Conservation (phyloP, 2,888 invertebrate species). For the Aphidoletes aphidimyza region DNA sequence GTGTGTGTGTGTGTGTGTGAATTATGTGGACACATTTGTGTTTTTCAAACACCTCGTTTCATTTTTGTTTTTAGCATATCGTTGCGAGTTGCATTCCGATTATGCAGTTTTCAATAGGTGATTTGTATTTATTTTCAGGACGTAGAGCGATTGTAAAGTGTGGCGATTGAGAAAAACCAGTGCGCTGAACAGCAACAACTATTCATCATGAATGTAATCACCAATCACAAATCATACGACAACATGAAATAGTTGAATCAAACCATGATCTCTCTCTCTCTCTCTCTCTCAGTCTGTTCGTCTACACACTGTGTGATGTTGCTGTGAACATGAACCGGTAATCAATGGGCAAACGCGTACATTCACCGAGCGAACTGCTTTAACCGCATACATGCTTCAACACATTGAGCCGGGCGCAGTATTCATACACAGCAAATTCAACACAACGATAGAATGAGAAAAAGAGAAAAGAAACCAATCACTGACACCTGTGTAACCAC, state of each 20-base stretch:
- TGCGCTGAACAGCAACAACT: background rate
- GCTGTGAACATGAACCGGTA: slow-evolving; percentile 24
- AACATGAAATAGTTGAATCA: background rate
- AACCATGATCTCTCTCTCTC: slow-evolving; percentile 29
- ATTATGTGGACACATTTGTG: slow-evolving; percentile 34
- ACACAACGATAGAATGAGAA: background rate
- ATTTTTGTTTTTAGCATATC: background rate
- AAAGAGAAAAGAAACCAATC: slow-evolving; percentile 32
- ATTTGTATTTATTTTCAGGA: slow-evolving; percentile 29
- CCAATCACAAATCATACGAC: slow-evolving; percentile 41
- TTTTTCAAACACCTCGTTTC: slow-evolving; percentile 27
- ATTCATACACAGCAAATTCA: background rate
- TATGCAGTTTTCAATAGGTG: background rate
- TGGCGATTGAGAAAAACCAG: background rate
- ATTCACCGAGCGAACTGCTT: background rate
- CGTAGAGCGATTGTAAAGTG: background rate
- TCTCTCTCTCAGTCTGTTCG: too few species aligned
- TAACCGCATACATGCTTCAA: too few species aligned
- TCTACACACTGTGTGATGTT: too few species aligned
- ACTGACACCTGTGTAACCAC: slow-evolving; percentile 39
- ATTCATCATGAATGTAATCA: slow-evolving; percentile 36
- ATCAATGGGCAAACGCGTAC: slow-evolving; percentile 39
- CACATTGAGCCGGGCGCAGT: too few species aligned
- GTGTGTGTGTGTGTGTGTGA: too few species aligned
- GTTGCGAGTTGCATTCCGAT: background rate